phyloP scores from a whole-genome alignment of 2,797 vertebrate genomes.

The Hoplostethus atlanticus region DNA sequence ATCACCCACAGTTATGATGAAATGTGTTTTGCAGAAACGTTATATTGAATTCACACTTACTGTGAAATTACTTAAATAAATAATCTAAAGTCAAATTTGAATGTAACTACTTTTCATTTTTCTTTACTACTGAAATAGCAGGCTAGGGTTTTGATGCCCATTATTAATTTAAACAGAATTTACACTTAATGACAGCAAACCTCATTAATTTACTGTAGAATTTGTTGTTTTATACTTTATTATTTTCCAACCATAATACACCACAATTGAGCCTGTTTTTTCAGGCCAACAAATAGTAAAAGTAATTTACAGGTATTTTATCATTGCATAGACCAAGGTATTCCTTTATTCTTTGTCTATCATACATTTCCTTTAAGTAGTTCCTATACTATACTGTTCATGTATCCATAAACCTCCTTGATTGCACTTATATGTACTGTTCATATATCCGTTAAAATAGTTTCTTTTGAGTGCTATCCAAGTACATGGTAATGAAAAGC shows the following conservation, averaged over 20 bases:
- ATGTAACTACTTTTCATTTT: neutral
- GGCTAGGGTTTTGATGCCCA: neutral
- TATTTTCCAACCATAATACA: neutral
- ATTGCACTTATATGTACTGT: neutral
- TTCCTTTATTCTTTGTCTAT: neutral
- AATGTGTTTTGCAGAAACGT: too few species aligned
- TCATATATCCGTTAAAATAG: neutral
- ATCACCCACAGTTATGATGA: neutral
- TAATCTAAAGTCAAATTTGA: too few species aligned
- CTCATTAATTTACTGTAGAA: too few species aligned
- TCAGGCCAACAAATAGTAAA: neutral
- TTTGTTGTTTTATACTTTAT: neutral
- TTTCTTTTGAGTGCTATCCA: conserved; percentile 38
- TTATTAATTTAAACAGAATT: neutral
- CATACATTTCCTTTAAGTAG: neutral
- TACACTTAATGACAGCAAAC: neutral
- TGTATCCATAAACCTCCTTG: too few species aligned
- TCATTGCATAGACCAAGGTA: neutral
- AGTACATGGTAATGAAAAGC: conserved; percentile 47
- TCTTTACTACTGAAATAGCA: neutral
- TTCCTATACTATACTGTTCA: too few species aligned
- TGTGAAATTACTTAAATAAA: too few species aligned
- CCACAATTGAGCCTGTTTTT: neutral
- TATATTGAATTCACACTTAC: too few species aligned
- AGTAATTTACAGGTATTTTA: neutral